Evolutionary conservation across 1,140 invertebrate species (phyloP), one percentile per base, ranked within the genome.

Genomic region (Octopus sinensis): DNA sequence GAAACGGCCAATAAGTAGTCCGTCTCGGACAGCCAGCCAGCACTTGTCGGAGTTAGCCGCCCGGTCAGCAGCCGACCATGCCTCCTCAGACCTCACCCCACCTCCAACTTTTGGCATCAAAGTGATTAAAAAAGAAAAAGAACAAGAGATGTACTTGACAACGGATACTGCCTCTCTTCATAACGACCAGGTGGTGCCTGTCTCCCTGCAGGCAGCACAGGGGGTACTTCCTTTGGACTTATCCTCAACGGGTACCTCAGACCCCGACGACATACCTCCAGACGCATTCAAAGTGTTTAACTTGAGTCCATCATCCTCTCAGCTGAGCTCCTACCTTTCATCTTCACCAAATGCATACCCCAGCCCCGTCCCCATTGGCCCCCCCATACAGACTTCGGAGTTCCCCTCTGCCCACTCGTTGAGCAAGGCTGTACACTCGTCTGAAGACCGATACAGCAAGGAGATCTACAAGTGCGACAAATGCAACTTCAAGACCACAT

Each of bases 201-300:
- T 73, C 30, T 73, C 68, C 30, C 68, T 73, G 9, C 68, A 73
- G 30, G 68, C 68, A 73, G 68, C 68, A 13, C 13, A 9, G 13
- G 68, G 68, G 17, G 30, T 13, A 23, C 12, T 17, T 43, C 76
- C 76, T 13, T 51, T 77, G 17, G 76, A 77, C 17, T 43, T 77
- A 12, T 77, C 76, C 52, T 9, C 76, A 4, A 53, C n/a, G 13
- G 52, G 52, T 10, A 9, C 76, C 76, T 43, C 23, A 23, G 76
- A 77, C 13, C 13, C 52, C 0, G 76, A 77, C 5, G 76, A 77
- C 13, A 77, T 77, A 9, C 52, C 76, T 43, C 76, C 76, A 7
- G 76, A 77, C 52, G 76, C 76, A 52, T 77, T 77, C 52, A 77
- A 77, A 17, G 76, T 77, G 76, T 77, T 77, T 51, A 77, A 77